A percentile compares a stretch with the other conserved stretches of the same genome.
Evolutionary conservation across 2,888 invertebrate species (phyloP).

Genomic region (Cosmia trapezina): DNA sequence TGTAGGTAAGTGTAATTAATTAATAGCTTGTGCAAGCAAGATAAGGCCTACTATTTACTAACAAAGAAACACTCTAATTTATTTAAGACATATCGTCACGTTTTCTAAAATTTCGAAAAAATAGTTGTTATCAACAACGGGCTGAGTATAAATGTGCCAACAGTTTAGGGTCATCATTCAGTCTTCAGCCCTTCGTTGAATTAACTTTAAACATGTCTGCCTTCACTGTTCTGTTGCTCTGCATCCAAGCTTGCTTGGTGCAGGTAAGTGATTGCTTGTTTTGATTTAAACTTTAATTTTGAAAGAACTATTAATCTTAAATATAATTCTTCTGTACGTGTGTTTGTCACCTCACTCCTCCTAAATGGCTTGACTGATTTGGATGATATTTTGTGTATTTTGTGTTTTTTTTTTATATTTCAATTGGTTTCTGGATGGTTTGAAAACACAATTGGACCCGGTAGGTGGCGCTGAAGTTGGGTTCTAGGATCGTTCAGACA

Average conservation of each 20-base stretch:
- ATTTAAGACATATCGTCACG: conserved; percentile 2
- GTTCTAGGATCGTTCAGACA: no score
- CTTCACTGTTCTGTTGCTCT: conserved; percentile 66
- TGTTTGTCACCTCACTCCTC: no score
- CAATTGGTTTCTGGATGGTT: no score
- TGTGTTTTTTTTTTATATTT: no score
- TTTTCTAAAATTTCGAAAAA: conserved; percentile 27
- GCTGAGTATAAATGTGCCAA: conserved; percentile 20
- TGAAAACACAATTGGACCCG: no score
- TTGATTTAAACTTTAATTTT: no score
- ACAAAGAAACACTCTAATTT: background rate
- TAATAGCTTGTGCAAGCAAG: conserved; percentile 23
- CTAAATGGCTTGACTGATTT: no score
- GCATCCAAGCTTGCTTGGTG: conserved; percentile 71
- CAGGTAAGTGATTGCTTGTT: conserved; percentile 58
- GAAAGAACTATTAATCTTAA: no score
- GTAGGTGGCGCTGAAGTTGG: no score
- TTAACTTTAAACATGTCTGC: conserved; percentile 63
- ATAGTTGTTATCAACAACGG: background rate
- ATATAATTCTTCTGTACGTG: no score
- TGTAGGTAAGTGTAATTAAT: conserved; percentile 7
- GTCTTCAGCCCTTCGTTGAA: conserved; percentile 32
- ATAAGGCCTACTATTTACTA: conserved; percentile 24
- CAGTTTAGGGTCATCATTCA: conserved; percentile 17
- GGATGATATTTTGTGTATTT: no score